Evolutionary conservation across 2,797 vertebrate species (phyloP).

Genomic region (Diplodus puntazzo): DNA sequence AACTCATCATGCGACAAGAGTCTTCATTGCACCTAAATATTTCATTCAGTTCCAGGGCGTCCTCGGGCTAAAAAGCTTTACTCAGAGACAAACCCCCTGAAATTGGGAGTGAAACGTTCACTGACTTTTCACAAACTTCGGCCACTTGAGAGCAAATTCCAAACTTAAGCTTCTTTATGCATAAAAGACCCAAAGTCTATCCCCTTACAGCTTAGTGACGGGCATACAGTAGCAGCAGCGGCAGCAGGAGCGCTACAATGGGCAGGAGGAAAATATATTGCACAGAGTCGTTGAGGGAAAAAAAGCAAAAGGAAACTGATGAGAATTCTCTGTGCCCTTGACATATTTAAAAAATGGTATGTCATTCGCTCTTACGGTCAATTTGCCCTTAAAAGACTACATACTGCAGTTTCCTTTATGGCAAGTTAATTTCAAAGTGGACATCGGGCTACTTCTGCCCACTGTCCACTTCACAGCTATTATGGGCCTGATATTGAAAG

Average conservation of each 20-base stretch:
- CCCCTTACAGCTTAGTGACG: constrained; percentile 70
- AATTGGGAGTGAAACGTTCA: constrained; percentile 71
- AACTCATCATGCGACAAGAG: constrained; percentile 23
- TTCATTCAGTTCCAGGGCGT: constrained; percentile 42
- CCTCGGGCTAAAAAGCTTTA: constrained; percentile 53
- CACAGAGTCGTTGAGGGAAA: constrained; percentile 31
- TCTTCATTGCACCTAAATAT: constrained; percentile 49
- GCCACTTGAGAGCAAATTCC: constrained; percentile 69
- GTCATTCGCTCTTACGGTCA: constrained; percentile 12
- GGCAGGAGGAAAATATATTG: constrained; percentile 39
- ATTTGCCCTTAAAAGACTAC: constrained; percentile 17
- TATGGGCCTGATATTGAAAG: constrained; percentile 8
- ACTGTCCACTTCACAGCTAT: background rate
- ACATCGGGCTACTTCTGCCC: constrained; percentile 11
- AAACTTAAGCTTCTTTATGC: constrained; percentile 75
- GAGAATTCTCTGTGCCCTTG: constrained; percentile 29
- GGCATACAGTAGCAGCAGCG: constrained; percentile 45
- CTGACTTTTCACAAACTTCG: constrained; percentile 71
- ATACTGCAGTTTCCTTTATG: constrained; percentile 1
- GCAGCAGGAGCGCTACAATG: constrained; percentile 44
- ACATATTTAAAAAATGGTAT: constrained; percentile 31
- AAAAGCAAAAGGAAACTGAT: constrained; percentile 29
- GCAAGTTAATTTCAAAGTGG: constrained; percentile 33
- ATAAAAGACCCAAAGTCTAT: constrained; percentile 75
- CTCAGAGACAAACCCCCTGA: constrained; percentile 55